A percentile compares a stretch with the other conserved stretches of the same genome.
Conservation (phyloP, 2,888 invertebrate genomes). For the Tipula helvola region DNA sequence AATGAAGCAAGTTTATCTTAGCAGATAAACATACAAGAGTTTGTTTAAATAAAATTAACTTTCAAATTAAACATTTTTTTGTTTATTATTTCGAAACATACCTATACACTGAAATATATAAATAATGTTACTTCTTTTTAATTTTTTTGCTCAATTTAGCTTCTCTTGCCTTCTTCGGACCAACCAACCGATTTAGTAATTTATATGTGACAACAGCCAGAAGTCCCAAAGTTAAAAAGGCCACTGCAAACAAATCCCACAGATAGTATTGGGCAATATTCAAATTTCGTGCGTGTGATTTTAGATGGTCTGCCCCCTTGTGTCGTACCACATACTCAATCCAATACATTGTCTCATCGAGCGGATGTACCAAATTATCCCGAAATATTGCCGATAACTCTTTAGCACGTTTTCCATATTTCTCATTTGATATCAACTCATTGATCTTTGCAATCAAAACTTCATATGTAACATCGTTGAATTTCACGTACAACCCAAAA, state of each 20-base stretch:
- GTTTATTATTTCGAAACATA: no score
- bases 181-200: neutral
- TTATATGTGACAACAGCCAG: neutral
- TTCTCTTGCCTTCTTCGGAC: neutral
- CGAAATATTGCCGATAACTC: slow-evolving; percentile 38
- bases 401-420: slow-evolving; percentile 33
- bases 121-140: no score
- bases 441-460: slow-evolving; percentile 28
- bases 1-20: no score
- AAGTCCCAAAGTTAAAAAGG: slow-evolving; percentile 15
- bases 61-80: no score
- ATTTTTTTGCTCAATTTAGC: no score
- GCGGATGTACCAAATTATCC: slow-evolving; percentile 42
- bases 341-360: slow-evolving; percentile 47
- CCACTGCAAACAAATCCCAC: slow-evolving; percentile 40
- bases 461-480: slow-evolving; percentile 28
- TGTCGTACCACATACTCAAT: slow-evolving; percentile 43
- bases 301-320: slow-evolving; percentile 32
- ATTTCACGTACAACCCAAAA: slow-evolving; percentile 30
- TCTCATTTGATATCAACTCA: slow-evolving; percentile 29
- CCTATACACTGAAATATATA: no score
- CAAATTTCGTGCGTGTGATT: slow-evolving; percentile 32
- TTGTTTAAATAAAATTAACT: no score
- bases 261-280: slow-evolving; percentile 33
- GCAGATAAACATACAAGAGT: no score